These are phyloP conservation scores for Dendrolimus pini DNA, from an alignment of 2,888 invertebrate species.

Conservation along the genomic window DNA sequence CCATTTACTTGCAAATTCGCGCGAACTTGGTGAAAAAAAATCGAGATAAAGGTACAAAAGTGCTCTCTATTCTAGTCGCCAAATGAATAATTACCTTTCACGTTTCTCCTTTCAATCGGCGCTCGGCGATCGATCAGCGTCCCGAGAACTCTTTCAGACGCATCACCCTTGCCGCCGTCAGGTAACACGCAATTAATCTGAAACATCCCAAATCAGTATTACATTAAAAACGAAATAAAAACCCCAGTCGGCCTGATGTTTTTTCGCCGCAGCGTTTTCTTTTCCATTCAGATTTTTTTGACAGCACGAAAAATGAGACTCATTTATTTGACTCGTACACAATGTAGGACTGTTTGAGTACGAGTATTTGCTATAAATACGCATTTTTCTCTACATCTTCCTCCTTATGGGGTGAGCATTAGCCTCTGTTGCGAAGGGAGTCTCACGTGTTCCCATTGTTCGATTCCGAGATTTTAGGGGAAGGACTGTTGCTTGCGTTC, in stretches of 20 bases:
- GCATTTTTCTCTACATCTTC: conserved; percentile 75
- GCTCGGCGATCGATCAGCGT: conserved; percentile 71
- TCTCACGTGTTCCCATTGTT: conserved; percentile 71
- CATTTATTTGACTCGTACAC: conserved; percentile 78
- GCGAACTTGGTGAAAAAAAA: conserved; percentile 68
- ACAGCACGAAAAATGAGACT: conserved; percentile 76
- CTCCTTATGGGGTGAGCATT: conserved; percentile 71
- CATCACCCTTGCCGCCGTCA: conserved; percentile 70
- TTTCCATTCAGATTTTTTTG: conserved; percentile 77
- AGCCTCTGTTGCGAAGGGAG: conserved; percentile 65
- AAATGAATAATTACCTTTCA: conserved; percentile 76
- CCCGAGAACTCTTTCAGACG: conserved; percentile 71
- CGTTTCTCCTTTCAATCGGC: conserved; percentile 74
- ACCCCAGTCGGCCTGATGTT: conserved; percentile 62
- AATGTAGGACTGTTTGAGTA: conserved; percentile 78
- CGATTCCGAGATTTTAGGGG: conserved; percentile 73
- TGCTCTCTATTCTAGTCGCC: conserved; percentile 76
- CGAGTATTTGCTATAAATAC: conserved; percentile 78
- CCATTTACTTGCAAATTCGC: conserved; percentile 76
- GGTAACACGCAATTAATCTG: conserved; percentile 75
- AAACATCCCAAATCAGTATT: conserved; percentile 76
- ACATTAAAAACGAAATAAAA: conserved; percentile 74
- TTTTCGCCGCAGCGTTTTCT: conserved; percentile 71
- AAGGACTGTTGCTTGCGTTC: conserved; percentile 66
- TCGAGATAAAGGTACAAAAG: conserved; percentile 74